Evolutionary conservation across 2,113 vertebrate species (phyloP).

Genomic region (Oncorhynchus mykiss): DNA sequence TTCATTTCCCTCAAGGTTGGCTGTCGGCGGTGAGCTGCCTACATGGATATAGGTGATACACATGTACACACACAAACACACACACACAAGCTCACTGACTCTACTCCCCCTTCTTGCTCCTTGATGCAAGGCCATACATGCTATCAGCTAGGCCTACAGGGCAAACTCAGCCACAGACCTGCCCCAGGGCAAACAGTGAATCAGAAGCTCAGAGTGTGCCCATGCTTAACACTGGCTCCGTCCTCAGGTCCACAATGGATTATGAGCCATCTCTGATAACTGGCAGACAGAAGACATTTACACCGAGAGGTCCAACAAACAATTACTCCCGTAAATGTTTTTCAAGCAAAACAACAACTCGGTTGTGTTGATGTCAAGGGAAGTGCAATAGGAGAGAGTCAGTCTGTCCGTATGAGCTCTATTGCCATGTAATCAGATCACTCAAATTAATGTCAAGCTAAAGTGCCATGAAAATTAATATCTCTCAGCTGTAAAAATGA

Average conservation of each 20-base stretch:
- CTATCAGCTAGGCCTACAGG: not conserved
- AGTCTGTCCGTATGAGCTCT: not conserved
- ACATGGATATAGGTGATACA: not conserved
- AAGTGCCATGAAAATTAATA: not conserved
- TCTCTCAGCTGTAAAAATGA: not conserved
- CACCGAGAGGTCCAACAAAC: no score
- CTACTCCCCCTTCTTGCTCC: not conserved
- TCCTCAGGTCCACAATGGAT: no score
- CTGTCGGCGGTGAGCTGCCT: not conserved
- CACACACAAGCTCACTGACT: not conserved
- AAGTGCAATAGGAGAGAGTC: not conserved
- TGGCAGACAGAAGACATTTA: no score
- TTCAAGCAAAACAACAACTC: not conserved
- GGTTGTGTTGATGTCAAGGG: not conserved
- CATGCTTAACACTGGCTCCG: no score
- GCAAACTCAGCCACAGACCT: not conserved
- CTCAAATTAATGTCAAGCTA: not conserved
- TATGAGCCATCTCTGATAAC: no score
- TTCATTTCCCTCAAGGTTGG: not conserved
- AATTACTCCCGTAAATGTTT: no score
- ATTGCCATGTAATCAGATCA: slow-evolving; percentile 8
- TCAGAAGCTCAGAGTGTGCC: no score
- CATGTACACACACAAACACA: no score
- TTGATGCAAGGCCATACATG: not conserved
- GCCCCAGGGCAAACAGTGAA: not conserved